Percentiles rank a stretch among this genome's conserved stretches.
phyloP scores from a whole-genome alignment of 2,888 invertebrate species.

The Melipona beecheii region DNA sequence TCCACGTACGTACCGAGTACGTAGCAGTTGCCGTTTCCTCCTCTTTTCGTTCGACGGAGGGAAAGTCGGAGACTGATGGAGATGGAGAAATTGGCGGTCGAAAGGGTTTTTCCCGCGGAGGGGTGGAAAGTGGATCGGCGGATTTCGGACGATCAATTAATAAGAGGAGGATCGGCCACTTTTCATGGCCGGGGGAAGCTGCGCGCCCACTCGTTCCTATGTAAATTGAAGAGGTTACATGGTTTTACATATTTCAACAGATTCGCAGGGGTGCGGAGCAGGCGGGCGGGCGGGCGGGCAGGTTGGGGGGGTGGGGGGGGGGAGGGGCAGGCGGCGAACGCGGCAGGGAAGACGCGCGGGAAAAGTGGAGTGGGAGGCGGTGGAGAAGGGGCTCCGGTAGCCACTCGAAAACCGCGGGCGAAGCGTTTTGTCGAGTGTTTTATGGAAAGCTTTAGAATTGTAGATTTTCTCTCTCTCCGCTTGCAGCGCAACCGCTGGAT shows the following conservation, averaged over 20 bases:
- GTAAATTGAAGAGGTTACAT: conserved; percentile 84
- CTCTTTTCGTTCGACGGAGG: neutral
- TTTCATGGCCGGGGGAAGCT: conserved; percentile 72
- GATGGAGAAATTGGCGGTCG: neutral
- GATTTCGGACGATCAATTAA: conserved; percentile 62
- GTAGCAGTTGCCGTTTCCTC: neutral
- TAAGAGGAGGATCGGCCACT: conserved; percentile 69
- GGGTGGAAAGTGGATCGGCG: conserved; percentile 47
- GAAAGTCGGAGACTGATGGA: neutral
- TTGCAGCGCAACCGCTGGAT: conserved; percentile 56
- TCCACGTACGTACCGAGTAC: neutral
- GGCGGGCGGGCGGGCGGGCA: no score
- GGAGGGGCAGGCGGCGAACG: conserved; percentile 41
- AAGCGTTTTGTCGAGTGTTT: conserved; percentile 84
- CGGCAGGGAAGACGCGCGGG: conserved; percentile 65
- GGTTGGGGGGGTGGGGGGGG: no score
- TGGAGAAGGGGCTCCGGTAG: conserved; percentile 63
- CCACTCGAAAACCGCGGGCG: conserved; percentile 83
- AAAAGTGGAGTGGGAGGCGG: conserved; percentile 46
- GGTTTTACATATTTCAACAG: conserved; percentile 84
- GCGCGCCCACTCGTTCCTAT: conserved; percentile 74
- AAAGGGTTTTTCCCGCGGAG: conserved; percentile 19
- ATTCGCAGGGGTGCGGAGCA: conserved; percentile 62
- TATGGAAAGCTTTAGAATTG: conserved; percentile 84
- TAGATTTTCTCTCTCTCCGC: conserved; percentile 79